Conservation (phyloP, 2,797 vertebrate genomes). For the Poeciliopsis infans region DNA sequence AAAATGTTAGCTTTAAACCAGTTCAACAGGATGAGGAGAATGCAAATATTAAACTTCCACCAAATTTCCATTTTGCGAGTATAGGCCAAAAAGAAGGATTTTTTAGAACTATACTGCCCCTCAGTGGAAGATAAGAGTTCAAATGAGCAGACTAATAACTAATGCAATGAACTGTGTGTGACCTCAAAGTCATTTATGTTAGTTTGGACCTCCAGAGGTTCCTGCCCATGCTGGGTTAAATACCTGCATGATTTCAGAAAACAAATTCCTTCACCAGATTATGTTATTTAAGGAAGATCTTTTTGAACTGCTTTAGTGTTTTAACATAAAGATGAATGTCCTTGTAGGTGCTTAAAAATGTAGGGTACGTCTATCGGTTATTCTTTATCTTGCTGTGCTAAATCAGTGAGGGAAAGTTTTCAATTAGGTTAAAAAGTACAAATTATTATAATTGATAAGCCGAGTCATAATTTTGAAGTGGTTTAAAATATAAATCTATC, state of each 20-base stretch:
- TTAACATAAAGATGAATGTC: neutral
- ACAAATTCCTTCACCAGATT: neutral
- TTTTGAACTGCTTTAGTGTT: neutral
- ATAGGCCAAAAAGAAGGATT: neutral
- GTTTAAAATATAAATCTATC: constrained; percentile 20
- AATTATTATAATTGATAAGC: neutral
- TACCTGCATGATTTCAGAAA: constrained; percentile 20
- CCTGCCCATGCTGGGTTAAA: constrained; percentile 12
- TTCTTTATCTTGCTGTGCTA: neutral
- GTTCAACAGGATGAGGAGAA: constrained; percentile 65
- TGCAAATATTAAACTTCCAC: constrained; percentile 66
- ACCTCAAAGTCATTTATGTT: neutral
- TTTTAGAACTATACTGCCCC: constrained; percentile 61
- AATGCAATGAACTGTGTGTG: neutral
- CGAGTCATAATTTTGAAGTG: neutral
- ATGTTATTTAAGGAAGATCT: neutral
- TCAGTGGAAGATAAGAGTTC: constrained; percentile 43
- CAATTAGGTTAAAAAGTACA: neutral
- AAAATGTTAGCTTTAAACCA: constrained; percentile 49
- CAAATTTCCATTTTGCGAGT: constrained; percentile 54
- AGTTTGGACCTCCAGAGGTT: constrained; percentile 30
- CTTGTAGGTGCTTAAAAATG: neutral
- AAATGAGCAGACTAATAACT: constrained; percentile 5
- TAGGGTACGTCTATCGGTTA: neutral
- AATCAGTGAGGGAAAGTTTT: neutral